These are phyloP conservation scores for Meliscaeva auricollis DNA, from an alignment of 2,888 invertebrate genomes.

Conservation along the genomic window DNA sequence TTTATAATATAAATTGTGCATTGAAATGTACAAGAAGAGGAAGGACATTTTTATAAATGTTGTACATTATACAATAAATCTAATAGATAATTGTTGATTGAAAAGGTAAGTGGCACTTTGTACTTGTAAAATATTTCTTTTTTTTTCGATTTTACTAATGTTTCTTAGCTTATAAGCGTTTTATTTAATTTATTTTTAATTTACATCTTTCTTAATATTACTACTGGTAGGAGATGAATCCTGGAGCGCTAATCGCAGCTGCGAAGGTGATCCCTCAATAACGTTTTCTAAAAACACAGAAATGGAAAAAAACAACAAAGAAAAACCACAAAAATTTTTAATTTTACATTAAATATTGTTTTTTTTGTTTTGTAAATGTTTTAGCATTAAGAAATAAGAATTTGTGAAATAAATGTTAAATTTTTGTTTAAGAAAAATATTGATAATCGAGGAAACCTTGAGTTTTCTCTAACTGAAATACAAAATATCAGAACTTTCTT, in stretches of 20 bases:
- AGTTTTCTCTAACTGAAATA: constrained; percentile 70
- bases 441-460: constrained; percentile 27
- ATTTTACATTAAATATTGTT: background rate
- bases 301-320: constrained; percentile 58
- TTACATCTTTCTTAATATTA: constrained; percentile 61
- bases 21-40: constrained; percentile 72
- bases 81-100: constrained; percentile 74
- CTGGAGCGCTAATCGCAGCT: constrained; percentile 79
- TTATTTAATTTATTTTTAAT: constrained; percentile 30
- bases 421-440: constrained; percentile 5
- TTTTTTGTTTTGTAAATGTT: constrained; percentile 30
- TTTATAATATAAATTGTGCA: constrained; percentile 67
- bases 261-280: constrained; percentile 79
- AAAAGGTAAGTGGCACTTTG: constrained; percentile 77
- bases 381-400: constrained; percentile 2
- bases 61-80: constrained; percentile 65
- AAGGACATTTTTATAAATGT: constrained; percentile 49
- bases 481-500: constrained; percentile 78
- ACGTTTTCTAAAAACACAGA: constrained; percentile 60
- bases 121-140: constrained; percentile 59
- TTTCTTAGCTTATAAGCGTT: constrained; percentile 68
- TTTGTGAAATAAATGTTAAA: constrained; percentile 1
- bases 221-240: constrained; percentile 51
- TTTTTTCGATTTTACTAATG: constrained; percentile 1
- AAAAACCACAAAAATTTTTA: constrained; percentile 61